A percentile compares a stretch with the other conserved stretches of the same genome.
phyloP scores from a whole-genome alignment of 1,140 invertebrate genomes.

The Zaprionus kolodkinae region DNA sequence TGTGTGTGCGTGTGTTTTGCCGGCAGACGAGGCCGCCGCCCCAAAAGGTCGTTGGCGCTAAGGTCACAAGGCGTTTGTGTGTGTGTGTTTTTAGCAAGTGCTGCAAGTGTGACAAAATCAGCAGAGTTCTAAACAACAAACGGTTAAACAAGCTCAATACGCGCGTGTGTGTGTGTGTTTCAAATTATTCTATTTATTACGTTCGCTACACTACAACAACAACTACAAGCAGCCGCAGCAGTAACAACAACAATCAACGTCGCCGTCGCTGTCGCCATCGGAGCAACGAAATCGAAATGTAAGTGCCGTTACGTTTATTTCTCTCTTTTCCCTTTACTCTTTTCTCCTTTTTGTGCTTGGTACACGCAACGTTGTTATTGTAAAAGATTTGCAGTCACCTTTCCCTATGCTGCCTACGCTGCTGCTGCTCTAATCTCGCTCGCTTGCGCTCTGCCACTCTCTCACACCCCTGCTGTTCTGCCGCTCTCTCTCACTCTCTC shows the following conservation, averaged over 20 bases:
- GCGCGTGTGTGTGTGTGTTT: conserved; percentile 28
- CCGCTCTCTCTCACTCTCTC: neutral
- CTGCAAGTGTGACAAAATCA: conserved; percentile 35
- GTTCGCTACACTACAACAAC: conserved; percentile 11
- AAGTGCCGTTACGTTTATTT: conserved; percentile 48
- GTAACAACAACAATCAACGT: neutral
- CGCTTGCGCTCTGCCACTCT: conserved; percentile 5
- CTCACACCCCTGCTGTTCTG: neutral
- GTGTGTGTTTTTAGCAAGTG: neutral
- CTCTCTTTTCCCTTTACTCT: neutral
- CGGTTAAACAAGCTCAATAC: conserved; percentile 16
- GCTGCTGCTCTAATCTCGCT: conserved; percentile 10
- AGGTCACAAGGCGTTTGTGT: conserved; percentile 31
- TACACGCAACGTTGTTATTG: conserved; percentile 54
- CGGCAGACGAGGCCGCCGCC: conserved; percentile 40
- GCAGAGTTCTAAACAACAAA: conserved; percentile 11
- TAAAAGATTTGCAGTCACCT: conserved; percentile 62
- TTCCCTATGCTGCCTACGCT: conserved; percentile 26
- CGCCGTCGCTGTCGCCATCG: neutral
- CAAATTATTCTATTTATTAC: conserved; percentile 18
- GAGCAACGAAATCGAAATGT: conserved; percentile 40
- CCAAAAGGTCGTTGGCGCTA: conserved; percentile 55
- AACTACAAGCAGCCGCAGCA: conserved; percentile 15
- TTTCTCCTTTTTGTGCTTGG: conserved; percentile 8
- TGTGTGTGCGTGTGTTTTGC: conserved; percentile 31